Conservation (phyloP, 2,888 invertebrate species). For the Perizoma flavofasciatum region DNA sequence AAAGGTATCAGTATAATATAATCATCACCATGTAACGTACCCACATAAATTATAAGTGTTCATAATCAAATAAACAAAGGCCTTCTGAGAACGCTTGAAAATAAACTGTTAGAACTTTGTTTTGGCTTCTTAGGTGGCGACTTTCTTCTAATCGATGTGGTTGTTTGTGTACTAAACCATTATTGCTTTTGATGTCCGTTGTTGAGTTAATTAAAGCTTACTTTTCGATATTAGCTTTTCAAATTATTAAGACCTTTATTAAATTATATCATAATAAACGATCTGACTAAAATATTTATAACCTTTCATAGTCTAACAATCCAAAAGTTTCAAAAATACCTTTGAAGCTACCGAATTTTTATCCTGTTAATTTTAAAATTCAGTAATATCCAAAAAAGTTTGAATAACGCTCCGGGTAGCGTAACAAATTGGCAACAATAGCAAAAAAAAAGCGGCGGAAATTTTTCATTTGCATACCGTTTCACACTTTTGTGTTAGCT, state of each 20-base stretch:
- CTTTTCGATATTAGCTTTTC: no score
- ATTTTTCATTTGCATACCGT: constrained; percentile 76
- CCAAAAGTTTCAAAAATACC: constrained; percentile 2
- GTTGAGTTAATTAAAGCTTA: constrained; percentile 28
- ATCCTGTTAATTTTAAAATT: constrained; percentile 21
- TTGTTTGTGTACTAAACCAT: constrained; percentile 55
- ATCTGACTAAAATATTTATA: background rate
- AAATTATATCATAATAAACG: no score
- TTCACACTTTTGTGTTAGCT: constrained; percentile 74
- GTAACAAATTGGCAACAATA: constrained; percentile 72
- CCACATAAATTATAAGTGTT: constrained; percentile 55
- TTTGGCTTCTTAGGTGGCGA: constrained; percentile 73
- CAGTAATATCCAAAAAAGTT: constrained; percentile 35
- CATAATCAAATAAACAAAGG: constrained; percentile 69
- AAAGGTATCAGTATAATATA: no score
- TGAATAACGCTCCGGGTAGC: constrained; percentile 51
- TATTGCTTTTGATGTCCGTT: constrained; percentile 50
- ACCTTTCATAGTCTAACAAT: constrained; percentile 2
- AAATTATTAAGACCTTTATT: no score
- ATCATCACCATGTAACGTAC: background rate
- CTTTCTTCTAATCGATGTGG: constrained; percentile 53
- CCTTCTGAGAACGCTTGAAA: constrained; percentile 65
- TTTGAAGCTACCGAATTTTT: constrained; percentile 9
- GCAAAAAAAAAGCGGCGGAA: constrained; percentile 69
- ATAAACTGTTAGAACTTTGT: constrained; percentile 66